Evolutionary conservation across 2,797 vertebrate genomes (phyloP), one percentile per base, ranked within the genome.

Genomic region (Pygocentrus nattereri): DNA sequence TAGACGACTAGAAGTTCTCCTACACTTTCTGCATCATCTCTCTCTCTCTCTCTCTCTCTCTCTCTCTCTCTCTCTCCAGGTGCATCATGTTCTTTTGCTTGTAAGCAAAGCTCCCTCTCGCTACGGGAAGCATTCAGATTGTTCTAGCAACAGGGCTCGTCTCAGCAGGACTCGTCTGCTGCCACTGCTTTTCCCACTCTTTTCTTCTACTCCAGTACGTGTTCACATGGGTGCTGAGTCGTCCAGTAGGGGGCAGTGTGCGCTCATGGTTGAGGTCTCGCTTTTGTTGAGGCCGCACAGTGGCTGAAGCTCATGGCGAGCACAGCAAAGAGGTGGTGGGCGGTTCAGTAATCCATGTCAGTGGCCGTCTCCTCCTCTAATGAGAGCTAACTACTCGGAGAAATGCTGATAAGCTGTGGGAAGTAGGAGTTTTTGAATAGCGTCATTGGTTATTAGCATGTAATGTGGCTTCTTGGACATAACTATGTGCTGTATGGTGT

Each of bases 221-320:
- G 18, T 23, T 54, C 6, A 0, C 3, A 3, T 5, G 68, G 18
- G 31, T 1, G 0, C 19, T 3, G 1, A 0, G 0, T 15, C 0
- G 5, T 41, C 47, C 93, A 89, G 90, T 79, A 83, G 93, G 90
- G 88, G 93, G 91, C 91, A 93, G 88, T 92, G 78, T 84, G 84
- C 80, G 89, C 77, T 87, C 31, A 62, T 1, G 61, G 49, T 52
- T 31, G 13, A 71, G 50, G 2, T n/a, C 15, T 8, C 1, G 12
- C 21, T 56, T 34, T 54, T 6, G 47, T 19, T 52, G n/a, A 38
- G 34, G 69, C 31, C 5, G 18, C 25, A 31, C 41, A 61, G 77
- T 11, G 3, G 25, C 38, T 47, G 38, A 44, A 68, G 44, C 71
- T 74, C 31, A 80, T 27, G 59, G 49, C 19, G n/a, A 25, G 34